Evolutionary conservation across 1,140 invertebrate species (phyloP).

Genomic region (Uloborus diversus): DNA sequence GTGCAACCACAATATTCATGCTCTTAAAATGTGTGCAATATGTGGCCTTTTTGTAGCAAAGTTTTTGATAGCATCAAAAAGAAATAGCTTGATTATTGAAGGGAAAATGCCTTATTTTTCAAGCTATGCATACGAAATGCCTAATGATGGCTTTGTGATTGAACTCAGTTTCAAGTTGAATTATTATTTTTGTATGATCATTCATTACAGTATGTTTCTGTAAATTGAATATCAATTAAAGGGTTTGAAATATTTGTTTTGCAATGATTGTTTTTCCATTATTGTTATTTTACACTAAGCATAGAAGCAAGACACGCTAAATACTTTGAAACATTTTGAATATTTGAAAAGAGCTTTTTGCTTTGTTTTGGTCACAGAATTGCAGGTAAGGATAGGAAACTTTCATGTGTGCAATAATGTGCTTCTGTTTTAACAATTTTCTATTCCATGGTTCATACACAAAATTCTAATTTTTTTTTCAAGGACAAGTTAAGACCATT

Average conservation of each 20-base stretch:
- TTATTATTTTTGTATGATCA: slow-evolving; percentile 57
- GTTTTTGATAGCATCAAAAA: slow-evolving; percentile 2
- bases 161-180: slow-evolving; percentile 39
- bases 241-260: slow-evolving; percentile 44
- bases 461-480: too few species aligned
- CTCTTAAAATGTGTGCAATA: slow-evolving; percentile 50
- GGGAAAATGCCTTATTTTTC: slow-evolving; percentile 40
- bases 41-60: slow-evolving; percentile 32
- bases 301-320: too few species aligned
- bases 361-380: too few species aligned
- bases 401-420: too few species aligned
- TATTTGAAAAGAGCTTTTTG: too few species aligned
- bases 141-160: slow-evolving; percentile 36
- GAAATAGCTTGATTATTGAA: slow-evolving; percentile 28
- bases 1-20: too few species aligned
- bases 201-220: slow-evolving; percentile 51
- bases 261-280: background rate
- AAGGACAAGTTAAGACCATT: too few species aligned
- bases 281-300: background rate
- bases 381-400: too few species aligned
- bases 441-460: too few species aligned
- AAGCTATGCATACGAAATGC: slow-evolving; percentile 38
- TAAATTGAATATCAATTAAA: slow-evolving; percentile 55
- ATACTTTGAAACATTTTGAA: too few species aligned
- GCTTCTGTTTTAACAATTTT: too few species aligned